Evolutionary conservation across 1,140 invertebrate genomes (phyloP).

Genomic region (Anthonomus grandis): DNA sequence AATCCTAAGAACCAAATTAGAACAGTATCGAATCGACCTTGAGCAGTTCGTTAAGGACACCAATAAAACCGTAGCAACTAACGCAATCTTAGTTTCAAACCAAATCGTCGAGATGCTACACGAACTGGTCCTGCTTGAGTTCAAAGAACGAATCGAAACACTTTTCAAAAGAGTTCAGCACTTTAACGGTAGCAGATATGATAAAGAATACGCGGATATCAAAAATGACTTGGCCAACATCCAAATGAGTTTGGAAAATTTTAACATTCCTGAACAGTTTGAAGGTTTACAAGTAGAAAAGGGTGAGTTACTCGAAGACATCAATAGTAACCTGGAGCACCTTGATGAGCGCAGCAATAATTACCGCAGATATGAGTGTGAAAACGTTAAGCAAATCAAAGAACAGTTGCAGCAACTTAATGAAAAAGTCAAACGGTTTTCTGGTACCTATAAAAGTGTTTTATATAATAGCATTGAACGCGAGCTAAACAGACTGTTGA

Average conservation of each 20-base stretch:
- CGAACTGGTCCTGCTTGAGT: slow-evolving; percentile 7
- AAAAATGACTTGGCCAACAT: slow-evolving; percentile 5
- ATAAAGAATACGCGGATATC: slow-evolving; percentile 15
- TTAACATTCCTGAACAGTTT: slow-evolving; percentile 14
- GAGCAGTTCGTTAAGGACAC: slow-evolving; percentile 9
- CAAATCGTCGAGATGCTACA: slow-evolving; percentile 20
- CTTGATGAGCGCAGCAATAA: slow-evolving; percentile 5
- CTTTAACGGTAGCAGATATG: slow-evolving; percentile 18
- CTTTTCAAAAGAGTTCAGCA: slow-evolving; percentile 10
- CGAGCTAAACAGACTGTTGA: slow-evolving; percentile 27
- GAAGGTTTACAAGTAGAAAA: slow-evolving; percentile 13
- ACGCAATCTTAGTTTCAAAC: slow-evolving; percentile 18
- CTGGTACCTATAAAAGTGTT: slow-evolving; percentile 32
- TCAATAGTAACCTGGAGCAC: background rate
- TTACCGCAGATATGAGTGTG: slow-evolving; percentile 5
- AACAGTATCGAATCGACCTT: slow-evolving; percentile 13
- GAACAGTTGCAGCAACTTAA: slow-evolving; percentile 19
- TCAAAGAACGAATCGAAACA: slow-evolving; percentile 7
- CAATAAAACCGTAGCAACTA: slow-evolving; percentile 25
- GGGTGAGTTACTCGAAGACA: slow-evolving; percentile 18
- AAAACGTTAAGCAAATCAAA: slow-evolving; percentile 19
- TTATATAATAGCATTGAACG: slow-evolving; percentile 33
- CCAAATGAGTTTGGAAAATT: slow-evolving; percentile 1
- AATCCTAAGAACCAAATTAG: slow-evolving; percentile 16
- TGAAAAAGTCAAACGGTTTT: slow-evolving; percentile 32